Conservation (phyloP, 1,140 invertebrate genomes). For the Brachionus angularis region DNA sequence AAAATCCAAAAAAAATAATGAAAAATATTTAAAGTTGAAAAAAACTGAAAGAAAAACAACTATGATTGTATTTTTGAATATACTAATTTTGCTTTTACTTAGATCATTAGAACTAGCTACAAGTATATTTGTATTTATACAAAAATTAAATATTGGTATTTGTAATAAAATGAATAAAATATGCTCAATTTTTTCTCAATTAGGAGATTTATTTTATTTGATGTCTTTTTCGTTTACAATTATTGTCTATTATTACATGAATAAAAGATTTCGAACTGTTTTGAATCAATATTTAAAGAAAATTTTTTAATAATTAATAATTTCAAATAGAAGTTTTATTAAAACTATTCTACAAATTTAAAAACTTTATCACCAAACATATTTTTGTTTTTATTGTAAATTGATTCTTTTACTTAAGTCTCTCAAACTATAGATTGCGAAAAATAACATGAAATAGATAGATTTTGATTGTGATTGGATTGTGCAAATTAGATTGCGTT, state of each 20-base stretch:
- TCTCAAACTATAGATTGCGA: no score
- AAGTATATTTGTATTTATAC: not conserved
- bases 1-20: no score
- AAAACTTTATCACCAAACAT: no score
- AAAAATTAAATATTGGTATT: not conserved
- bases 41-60: constrained; percentile 10
- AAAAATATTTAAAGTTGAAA: not conserved
- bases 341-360: no score
- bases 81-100: not conserved
- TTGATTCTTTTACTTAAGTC: no score
- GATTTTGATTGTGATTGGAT: no score
- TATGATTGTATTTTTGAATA: not conserved
- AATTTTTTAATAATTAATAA: no score
- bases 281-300: no score
- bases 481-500: no score
- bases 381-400: no score
- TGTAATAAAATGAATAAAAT: not conserved
- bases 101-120: not conserved
- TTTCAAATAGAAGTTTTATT: no score
- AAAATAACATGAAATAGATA: no score
- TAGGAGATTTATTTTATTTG: constrained; percentile 1
- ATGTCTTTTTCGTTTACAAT: constrained; percentile 5
- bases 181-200: not conserved
- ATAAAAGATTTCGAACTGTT: not conserved
- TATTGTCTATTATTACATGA: constrained; percentile 3